These are phyloP conservation scores for Eufriesea mexicana DNA, from an alignment of 1,140 invertebrate species.

Conservation along the genomic window DNA sequence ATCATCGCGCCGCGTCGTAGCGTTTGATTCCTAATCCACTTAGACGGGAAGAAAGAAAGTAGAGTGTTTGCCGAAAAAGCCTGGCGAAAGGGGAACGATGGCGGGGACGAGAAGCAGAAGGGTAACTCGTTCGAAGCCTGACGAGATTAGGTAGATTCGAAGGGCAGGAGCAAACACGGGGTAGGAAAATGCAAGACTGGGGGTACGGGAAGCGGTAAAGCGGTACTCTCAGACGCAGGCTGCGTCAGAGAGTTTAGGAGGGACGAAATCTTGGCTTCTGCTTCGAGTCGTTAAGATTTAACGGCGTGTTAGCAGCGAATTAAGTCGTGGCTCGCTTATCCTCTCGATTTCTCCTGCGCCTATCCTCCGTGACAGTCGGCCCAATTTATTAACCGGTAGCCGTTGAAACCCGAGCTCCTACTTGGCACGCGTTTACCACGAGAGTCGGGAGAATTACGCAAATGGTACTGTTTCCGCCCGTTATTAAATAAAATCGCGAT, in stretches of 20 bases:
- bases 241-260: not conserved
- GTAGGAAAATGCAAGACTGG: not conserved
- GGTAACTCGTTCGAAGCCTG: conserved; percentile 1
- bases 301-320: conserved; percentile 46
- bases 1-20: not conserved
- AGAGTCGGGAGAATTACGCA: not conserved
- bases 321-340: conserved; percentile 41
- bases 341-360: conserved; percentile 21
- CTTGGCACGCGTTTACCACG: not conserved
- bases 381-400: not conserved
- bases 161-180: not conserved
- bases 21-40: not conserved
- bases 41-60: not conserved
- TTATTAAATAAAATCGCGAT: not conserved
- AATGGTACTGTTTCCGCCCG: not conserved
- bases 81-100: not conserved
- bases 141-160: conserved; percentile 38
- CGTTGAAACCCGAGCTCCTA: not conserved
- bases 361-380: conserved; percentile 27
- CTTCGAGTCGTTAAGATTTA: conserved; percentile 57
- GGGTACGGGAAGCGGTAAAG: conserved; percentile 4
- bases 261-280: conserved; percentile 47
- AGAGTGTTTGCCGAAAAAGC: not conserved
- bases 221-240: conserved; percentile 5
- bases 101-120: not conserved